Conservation (phyloP, 2,888 invertebrate species). For the Rhagophthalmus giganteus region DNA sequence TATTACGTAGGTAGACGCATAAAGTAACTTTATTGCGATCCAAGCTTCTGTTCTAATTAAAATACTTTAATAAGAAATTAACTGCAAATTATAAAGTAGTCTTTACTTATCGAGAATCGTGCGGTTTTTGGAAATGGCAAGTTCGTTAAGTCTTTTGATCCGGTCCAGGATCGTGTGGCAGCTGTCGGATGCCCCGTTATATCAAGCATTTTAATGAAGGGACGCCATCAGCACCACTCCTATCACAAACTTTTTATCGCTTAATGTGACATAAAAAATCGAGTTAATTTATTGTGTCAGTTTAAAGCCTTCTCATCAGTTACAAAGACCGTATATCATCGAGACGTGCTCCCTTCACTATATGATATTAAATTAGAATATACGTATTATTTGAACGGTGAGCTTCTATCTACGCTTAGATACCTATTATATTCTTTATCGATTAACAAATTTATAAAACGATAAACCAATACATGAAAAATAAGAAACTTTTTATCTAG, state of each 20-base stretch:
- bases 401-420: too few relatives aligned
- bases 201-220: conserved; percentile 23
- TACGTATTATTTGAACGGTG: background rate
- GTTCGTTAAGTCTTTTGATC: conserved; percentile 13
- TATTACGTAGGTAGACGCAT: too few relatives aligned
- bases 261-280: conserved; percentile 43
- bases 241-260: conserved; percentile 41
- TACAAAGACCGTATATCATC: conserved; percentile 17
- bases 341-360: conserved; percentile 13
- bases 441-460: too few relatives aligned
- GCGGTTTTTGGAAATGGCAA: conserved; percentile 7
- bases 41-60: too few relatives aligned
- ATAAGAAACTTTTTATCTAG: too few relatives aligned
- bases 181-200: conserved; percentile 11
- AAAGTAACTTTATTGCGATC: too few relatives aligned
- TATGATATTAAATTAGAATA: conserved; percentile 18
- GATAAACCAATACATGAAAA: too few relatives aligned
- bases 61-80: too few relatives aligned
- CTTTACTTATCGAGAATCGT: background rate
- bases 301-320: conserved; percentile 34
- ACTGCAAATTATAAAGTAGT: too few relatives aligned
- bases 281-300: conserved; percentile 41
- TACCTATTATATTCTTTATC: background rate
- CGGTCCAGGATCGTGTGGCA: conserved; percentile 6
- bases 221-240: conserved; percentile 19